Base-by-base conservation (phyloP, 2,888 invertebrate species). In the Linyphia triangularis region DNA sequence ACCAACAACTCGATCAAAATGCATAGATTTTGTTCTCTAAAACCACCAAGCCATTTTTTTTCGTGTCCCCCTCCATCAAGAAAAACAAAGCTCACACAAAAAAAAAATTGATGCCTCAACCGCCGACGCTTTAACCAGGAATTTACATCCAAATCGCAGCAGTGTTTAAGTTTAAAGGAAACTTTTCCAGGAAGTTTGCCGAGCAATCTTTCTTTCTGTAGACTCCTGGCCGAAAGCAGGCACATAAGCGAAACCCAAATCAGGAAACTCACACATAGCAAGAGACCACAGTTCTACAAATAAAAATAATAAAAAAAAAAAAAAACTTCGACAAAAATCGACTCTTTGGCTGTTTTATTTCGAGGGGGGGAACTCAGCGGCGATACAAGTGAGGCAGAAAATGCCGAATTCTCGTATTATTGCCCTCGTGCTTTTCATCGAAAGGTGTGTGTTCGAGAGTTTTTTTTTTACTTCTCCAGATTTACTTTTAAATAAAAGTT, bases 131-230 rank as follows among this genome's bases (percentile, higher is more conserved):
- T 78, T 40, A 22, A 37, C 19, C 9, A 3, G n/a, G 78, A 67
- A 79, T 79, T 79, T 79, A 79, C 78, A 79, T 79, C 24, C 26
- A 77, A 77, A 79, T 67, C 78, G 43, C 16, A 28, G 30, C 67
- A 13, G 22, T 79, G 78, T 79, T 79, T 79, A 67, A 79, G 67
- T 79, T 79, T 22, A 51, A 63, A 37, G 30, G 30, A 67, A 79
- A 51, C 19, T 79, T 33, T 59, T 22, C 28, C 43, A 13, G n/a
- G 30, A 28, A 28, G 30, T 67, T 51, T 30, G 65, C 22, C 26
- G 37, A 30, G 65, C 43, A 10, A 13, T 16, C 22, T 61, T n/a
- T 63, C 51, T 61, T 61, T 33, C 24, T n/a, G 24, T 40, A 13
- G 33, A 33, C 26, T 67, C 67, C 43, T 51, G 63, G 67, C 19